These are phyloP conservation scores for Cinclus mexicanus DNA, from an alignment of 2,113 vertebrate species.

Conservation along the genomic window DNA sequence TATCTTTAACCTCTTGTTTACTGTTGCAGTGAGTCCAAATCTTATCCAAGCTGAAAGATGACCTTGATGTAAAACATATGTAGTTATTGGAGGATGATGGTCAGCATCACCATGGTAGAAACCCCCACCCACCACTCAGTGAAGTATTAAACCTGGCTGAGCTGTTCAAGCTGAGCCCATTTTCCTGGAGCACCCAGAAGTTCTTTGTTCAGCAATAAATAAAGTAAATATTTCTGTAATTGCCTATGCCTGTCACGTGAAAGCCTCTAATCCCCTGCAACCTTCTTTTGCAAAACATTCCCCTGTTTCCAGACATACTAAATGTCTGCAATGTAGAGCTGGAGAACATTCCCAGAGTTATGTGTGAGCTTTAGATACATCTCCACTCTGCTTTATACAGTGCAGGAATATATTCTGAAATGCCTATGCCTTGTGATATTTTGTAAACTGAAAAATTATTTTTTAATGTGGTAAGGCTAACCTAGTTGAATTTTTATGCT, in stretches of 20 bases:
- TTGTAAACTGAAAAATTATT: background rate
- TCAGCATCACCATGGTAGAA: background rate
- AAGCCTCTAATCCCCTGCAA: background rate
- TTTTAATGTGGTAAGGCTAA: background rate
- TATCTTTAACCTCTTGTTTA: slow-evolving; percentile 9
- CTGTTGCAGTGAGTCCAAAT: background rate
- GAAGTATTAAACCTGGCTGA: background rate
- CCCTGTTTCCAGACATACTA: background rate
- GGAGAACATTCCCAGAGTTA: background rate
- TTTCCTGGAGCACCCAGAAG: background rate
- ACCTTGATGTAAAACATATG: background rate
- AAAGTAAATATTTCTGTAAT: background rate
- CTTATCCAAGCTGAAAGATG: background rate
- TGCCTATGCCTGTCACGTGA: background rate
- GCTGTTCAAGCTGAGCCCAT: background rate
- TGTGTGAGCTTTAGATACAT: background rate
- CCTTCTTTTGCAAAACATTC: background rate
- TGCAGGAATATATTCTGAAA: background rate
- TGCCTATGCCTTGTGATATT: background rate
- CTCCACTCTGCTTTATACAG: background rate
- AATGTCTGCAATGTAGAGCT: background rate
- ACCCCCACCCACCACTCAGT: background rate
- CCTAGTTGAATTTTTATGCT: slow-evolving; percentile 7
- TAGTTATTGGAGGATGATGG: background rate
- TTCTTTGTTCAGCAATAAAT: background rate